phyloP scores from a whole-genome alignment of 2,888 invertebrate genomes.

The Clusia tigrina region DNA sequence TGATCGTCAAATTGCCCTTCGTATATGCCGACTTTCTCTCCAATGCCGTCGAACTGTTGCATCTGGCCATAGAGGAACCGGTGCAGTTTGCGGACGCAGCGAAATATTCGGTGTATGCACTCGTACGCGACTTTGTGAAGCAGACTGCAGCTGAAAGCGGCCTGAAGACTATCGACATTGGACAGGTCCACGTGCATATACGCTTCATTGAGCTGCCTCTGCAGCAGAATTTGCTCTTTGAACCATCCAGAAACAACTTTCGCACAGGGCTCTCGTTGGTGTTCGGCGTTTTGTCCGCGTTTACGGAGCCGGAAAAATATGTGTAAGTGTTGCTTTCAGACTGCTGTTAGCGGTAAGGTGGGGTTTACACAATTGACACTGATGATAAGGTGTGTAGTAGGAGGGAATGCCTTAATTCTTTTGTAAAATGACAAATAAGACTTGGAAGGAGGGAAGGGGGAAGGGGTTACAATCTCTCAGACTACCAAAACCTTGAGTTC shows the following conservation, averaged over 20 bases:
- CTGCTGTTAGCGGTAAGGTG: no score
- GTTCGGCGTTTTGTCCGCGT: slow-evolving; percentile 52
- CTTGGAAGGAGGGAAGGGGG: no score
- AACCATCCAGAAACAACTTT: slow-evolving; percentile 38
- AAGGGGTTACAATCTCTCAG: no score
- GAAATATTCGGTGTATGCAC: slow-evolving; percentile 49
- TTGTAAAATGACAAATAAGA: no score
- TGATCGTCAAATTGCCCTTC: slow-evolving; percentile 48
- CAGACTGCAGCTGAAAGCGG: slow-evolving; percentile 19
- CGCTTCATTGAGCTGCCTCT: slow-evolving; percentile 51
- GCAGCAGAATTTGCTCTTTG: slow-evolving; percentile 45
- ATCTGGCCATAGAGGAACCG: slow-evolving; percentile 52
- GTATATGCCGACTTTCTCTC: slow-evolving; percentile 43
- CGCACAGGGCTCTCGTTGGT: slow-evolving; percentile 49
- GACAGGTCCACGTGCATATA: slow-evolving; percentile 54
- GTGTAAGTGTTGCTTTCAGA: slow-evolving; percentile 54
- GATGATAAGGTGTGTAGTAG: no score
- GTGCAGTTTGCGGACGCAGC: slow-evolving; percentile 50
- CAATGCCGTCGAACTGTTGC: slow-evolving; percentile 40
- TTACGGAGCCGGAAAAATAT: slow-evolving; percentile 46
- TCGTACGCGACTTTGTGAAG: slow-evolving; percentile 45
- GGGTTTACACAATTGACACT: no score
- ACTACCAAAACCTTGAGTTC: no score
- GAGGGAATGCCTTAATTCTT: no score
- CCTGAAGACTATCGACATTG: slow-evolving; percentile 46